Base-by-base conservation (phyloP, 2,888 invertebrate species). In the Ernsta delagoae region DNA sequence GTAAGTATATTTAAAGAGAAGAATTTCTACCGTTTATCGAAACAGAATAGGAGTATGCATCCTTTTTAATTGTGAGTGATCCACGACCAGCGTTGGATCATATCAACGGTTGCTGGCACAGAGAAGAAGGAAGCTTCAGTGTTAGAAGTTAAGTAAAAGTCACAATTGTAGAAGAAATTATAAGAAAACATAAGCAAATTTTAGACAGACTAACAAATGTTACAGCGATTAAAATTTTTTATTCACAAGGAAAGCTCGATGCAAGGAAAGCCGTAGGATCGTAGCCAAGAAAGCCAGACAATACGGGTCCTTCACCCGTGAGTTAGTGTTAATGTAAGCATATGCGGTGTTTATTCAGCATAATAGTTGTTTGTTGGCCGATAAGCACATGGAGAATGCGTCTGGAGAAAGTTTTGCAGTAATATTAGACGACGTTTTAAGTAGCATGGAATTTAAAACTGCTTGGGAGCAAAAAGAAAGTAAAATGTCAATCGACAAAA, bases 321-420 rank as follows among this genome's bases (percentile, higher is more conserved):
- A 68, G 57, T 62, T 56, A 62, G 68, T 68, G 68, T 56, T 68
- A 68, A 68, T 68, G 68, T 57, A 62, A 68, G 68, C 62, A 68
- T 68, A 68, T 62, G 67, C 45, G 31, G 56, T 62, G 62, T 68
- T 67, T 68, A 62, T 68, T 56, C 61, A 62, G 56, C 61, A 39
- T 68, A 61, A 61, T 68, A 60, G 60, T 61, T 45, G 56, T 54
- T 56, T 57, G 24, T n/a, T 54, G 54, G 16, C 4, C 50, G 50
- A 50, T 50, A 50, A 54, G 54, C 54, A 31, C 31, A 24, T 54
- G 34, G 43, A 36, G 36, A 59, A 61, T 62, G 45, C 24, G 61
- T 67, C 61, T 67, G 59, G 61, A 60, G 66, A 66, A 66, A 66
- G 66, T 45, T 61, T 67, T 56, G 54, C 45, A 45, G n/a, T 39